A percentile compares a stretch with the other conserved stretches of the same genome.
phyloP scores from a whole-genome alignment of 2,113 vertebrate genomes.

The Arothron firmamentum region DNA sequence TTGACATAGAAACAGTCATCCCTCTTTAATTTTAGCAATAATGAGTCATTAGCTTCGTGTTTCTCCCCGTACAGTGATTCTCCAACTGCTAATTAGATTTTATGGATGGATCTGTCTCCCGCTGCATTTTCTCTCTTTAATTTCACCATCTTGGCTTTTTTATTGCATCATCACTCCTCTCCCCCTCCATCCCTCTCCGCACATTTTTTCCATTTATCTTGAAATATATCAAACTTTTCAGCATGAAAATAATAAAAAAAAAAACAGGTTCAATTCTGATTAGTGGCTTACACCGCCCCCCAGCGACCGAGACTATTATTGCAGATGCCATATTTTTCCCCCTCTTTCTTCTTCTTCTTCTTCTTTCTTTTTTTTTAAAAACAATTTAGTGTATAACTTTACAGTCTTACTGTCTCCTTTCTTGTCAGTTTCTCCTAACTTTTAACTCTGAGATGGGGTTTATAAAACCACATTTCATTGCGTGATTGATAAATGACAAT shows the following conservation, averaged over 20 bases:
- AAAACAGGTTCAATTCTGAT: neutral
- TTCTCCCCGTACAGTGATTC: slow-evolving; percentile 17
- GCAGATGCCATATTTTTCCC: neutral
- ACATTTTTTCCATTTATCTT: neutral
- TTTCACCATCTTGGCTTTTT: slow-evolving; percentile 21
- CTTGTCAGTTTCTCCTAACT: no score
- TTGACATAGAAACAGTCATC: neutral
- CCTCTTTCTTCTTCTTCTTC: no score
- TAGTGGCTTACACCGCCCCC: slow-evolving; percentile 15
- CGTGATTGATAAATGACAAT: no score
- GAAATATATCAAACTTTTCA: slow-evolving; percentile 15
- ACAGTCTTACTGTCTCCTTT: no score
- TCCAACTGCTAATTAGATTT: slow-evolving; percentile 16
- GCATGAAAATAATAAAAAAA: neutral
- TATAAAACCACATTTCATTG: no score
- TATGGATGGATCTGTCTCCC: slow-evolving; percentile 3
- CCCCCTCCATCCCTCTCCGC: neutral
- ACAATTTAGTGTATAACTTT: no score
- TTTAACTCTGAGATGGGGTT: no score
- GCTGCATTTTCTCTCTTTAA: slow-evolving; percentile 8
- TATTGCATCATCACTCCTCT: slow-evolving; percentile 1
- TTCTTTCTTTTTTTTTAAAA: no score
- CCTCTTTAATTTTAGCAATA: slow-evolving; percentile 7
- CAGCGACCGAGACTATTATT: slow-evolving; percentile 10
- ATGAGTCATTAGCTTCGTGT: slow-evolving; percentile 10